These are phyloP conservation scores for Plebejus anna DNA, from an alignment of 2,888 invertebrate genomes.

Conservation along the genomic window DNA sequence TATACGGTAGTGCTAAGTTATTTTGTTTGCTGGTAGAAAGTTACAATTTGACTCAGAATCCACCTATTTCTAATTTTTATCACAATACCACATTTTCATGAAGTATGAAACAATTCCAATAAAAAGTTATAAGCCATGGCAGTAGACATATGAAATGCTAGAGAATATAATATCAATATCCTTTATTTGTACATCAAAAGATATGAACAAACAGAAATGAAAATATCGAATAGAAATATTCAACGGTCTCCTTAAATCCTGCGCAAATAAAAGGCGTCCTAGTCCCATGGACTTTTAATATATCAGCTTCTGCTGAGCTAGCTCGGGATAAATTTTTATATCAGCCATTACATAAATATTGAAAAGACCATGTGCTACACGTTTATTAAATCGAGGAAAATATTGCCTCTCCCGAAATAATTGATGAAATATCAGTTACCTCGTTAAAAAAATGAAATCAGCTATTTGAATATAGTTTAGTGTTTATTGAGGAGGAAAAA, in stretches of 20 bases:
- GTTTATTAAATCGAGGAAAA: slow-evolving; percentile 17
- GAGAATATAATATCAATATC: neutral
- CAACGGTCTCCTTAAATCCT: neutral
- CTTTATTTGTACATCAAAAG: slow-evolving; percentile 5
- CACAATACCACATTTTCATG: neutral
- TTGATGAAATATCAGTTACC: slow-evolving; percentile 1
- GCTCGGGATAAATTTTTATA: slow-evolving; percentile 15
- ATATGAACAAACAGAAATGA: neutral
- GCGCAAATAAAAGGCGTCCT: slow-evolving; percentile 6
- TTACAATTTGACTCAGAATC: neutral
- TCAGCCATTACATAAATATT: slow-evolving; percentile 26
- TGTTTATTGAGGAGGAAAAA: neutral
- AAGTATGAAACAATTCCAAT: neutral
- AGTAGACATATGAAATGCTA: neutral
- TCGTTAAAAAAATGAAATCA: neutral
- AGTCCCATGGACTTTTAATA: slow-evolving; percentile 17
- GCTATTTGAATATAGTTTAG: neutral
- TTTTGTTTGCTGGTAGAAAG: no score
- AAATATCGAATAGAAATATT: slow-evolving; percentile 11
- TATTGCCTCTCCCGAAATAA: slow-evolving; percentile 3
- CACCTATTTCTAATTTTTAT: neutral
- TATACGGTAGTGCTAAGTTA: neutral
- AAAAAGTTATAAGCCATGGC: neutral
- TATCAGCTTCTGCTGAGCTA: slow-evolving; percentile 10
- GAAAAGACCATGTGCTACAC: slow-evolving; percentile 20